A percentile compares a stretch with the other conserved stretches of the same genome.
phyloP scores from a whole-genome alignment of 1,140 invertebrate species.

The Tigriopus japonicus region DNA sequence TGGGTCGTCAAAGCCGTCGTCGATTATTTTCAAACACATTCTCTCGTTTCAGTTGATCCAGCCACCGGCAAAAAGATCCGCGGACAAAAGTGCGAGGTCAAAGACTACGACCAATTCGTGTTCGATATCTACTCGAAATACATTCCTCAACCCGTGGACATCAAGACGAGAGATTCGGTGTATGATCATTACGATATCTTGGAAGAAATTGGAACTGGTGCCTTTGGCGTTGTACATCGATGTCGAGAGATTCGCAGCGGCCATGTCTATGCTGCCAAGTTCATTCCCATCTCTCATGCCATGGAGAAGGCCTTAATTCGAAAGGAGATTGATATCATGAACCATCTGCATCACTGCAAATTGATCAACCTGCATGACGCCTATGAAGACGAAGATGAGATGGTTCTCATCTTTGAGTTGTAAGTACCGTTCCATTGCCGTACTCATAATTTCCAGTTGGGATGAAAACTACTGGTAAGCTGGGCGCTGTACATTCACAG shows the following conservation, averaged over 20 bases:
- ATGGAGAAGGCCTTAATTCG: slow-evolving; percentile 92
- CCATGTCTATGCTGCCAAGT: slow-evolving; percentile 95
- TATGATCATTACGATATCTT: slow-evolving; percentile 97
- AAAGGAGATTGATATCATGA: slow-evolving; percentile 99
- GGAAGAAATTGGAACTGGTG: slow-evolving; percentile 96
- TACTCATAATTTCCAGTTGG: no score
- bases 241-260: slow-evolving; percentile 88
- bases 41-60: slow-evolving; percentile 41
- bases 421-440: slow-evolving; percentile 35
- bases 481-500: no score
- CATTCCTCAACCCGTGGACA: slow-evolving; percentile 86
- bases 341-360: slow-evolving; percentile 90
- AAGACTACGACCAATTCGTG: slow-evolving; percentile 93
- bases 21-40: not conserved
- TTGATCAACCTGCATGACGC: slow-evolving; percentile 95
- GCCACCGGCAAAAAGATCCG: slow-evolving; percentile 79
- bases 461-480: no score
- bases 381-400: slow-evolving; percentile 97
- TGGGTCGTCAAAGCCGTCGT: no score
- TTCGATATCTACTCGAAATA: slow-evolving; percentile 95
- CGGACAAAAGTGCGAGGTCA: slow-evolving; percentile 66
- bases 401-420: slow-evolving; percentile 98
- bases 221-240: slow-evolving; percentile 94
- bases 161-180: slow-evolving; percentile 67
- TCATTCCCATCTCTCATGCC: slow-evolving; percentile 84